phyloP scores from a whole-genome alignment of 2,888 invertebrate species.

The Tetranychus truncatus region DNA sequence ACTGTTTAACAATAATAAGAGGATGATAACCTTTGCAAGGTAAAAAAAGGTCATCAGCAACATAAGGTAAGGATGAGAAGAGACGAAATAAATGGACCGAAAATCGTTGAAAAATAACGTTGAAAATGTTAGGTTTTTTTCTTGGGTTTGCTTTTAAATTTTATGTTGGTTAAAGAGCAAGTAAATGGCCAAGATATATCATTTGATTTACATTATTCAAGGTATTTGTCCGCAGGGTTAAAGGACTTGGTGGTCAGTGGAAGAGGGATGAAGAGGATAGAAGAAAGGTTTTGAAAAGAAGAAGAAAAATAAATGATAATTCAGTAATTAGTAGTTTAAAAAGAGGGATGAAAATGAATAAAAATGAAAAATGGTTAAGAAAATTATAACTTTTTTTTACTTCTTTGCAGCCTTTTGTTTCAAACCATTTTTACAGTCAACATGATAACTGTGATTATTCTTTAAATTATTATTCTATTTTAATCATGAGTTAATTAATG shows the following conservation, averaged over 20 bases:
- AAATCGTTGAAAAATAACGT: too few relatives aligned
- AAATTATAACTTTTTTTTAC: background rate
- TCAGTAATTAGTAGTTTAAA: background rate
- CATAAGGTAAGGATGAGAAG: too few relatives aligned
- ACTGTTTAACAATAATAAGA: too few relatives aligned
- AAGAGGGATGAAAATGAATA: background rate
- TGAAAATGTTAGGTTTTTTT: too few relatives aligned
- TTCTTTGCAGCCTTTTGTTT: background rate
- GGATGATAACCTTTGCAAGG: too few relatives aligned
- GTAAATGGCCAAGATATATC: background rate
- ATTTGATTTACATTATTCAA: background rate
- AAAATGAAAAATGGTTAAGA: background rate
- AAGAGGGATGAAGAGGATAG: too few relatives aligned
- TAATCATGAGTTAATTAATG: background rate
- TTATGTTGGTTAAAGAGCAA: too few relatives aligned
- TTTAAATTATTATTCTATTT: background rate
- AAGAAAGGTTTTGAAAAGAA: background rate
- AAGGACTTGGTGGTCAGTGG: background rate
- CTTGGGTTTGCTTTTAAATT: too few relatives aligned
- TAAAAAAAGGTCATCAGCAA: too few relatives aligned
- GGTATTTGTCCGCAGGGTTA: background rate
- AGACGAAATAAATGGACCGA: too few relatives aligned
- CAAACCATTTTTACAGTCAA: background rate
- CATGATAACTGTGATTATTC: background rate
- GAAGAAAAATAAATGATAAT: background rate